Base-by-base conservation (phyloP, 2,113 vertebrate genomes). In the Oreochromis spilurus region DNA sequence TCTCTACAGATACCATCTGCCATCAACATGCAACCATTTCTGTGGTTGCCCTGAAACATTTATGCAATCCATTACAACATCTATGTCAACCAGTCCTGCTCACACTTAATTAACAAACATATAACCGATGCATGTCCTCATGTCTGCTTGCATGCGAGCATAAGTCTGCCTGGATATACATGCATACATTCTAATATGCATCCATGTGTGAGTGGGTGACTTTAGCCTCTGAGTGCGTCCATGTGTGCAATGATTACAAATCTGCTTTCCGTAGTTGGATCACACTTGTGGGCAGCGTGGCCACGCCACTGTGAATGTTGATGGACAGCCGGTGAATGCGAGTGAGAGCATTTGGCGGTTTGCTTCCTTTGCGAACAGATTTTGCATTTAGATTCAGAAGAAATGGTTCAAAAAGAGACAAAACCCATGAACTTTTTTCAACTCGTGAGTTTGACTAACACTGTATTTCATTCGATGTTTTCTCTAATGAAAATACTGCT, bases 341-440 rank as follows among this genome's bases (percentile, higher is more conserved):
- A 91, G 60, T n/a, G n/a, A 84, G 86, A 88, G 87, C 92, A 91
- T 92, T 94, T 94, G 92, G 84, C 10, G 1, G 54, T n/a, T 83
- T 80, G 82, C 45, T 65, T 88, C 36, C 21, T 14, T 82, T 72
- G 36, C 17, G 6, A 83, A 54, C 48, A 21, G 8, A 84, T 81
- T 90, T 84, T 58, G 54, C 54, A 72, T 92, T 91, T 45, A 50
- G 34, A 85, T 84, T 89, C 48, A 60, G 38, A 54, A 48, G 67
- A 90, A 82, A 72, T 70, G 52, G 9, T 62, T 40, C n/a, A 77
- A 60, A 84, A 82, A 77, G 7, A n/a, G 21, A n/a, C 7, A 24
- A 40, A 82, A 72, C 50, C 9, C 13, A 65, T 1, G 4, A 9
- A 16, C 29, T 16, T 43, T 54, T 24, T 38, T 14, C 5, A 50